phyloP scores from a whole-genome alignment of 2,113 vertebrate species.

The Anarrhichthys ocellatus region DNA sequence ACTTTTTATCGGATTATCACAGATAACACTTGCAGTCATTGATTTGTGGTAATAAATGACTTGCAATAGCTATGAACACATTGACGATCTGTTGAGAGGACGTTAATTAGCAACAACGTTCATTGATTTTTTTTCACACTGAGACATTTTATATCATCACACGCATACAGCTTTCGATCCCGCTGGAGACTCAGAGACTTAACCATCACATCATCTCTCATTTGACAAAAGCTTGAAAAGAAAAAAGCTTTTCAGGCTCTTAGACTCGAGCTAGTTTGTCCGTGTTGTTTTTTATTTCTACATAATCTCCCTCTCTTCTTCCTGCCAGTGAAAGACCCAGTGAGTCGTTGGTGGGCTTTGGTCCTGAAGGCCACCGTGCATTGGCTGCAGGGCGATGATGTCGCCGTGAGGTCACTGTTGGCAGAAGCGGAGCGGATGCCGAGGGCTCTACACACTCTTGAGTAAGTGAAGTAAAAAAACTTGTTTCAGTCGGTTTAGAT shows the following conservation, averaged over 20 bases:
- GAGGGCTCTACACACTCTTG: conserved; percentile 89
- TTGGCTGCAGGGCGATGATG: conserved; percentile 94
- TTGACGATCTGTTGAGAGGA: not conserved
- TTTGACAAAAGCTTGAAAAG: not conserved
- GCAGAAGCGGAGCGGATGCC: conserved; percentile 92
- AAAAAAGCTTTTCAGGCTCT: not conserved
- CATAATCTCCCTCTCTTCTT: not conserved
- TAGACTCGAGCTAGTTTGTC: not conserved
- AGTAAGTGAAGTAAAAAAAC: conserved; percentile 83
- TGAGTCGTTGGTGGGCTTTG: conserved; percentile 96
- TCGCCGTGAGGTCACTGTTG: conserved; percentile 85
- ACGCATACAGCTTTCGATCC: not conserved
- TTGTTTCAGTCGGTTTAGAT: not conserved
- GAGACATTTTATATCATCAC: not conserved
- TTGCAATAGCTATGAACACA: conserved; percentile 9
- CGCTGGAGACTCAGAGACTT: not conserved
- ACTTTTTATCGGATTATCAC: conserved; percentile 40
- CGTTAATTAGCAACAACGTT: conserved; percentile 15
- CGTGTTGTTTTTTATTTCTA: not conserved
- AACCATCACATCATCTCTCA: not conserved
- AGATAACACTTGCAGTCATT: conserved; percentile 31
- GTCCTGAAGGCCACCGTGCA: conserved; percentile 88
- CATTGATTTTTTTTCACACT: conserved; percentile 5
- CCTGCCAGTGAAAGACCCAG: conserved; percentile 87
- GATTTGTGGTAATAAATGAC: conserved; percentile 31